Evolutionary conservation across 2,797 vertebrate genomes (phyloP).

Genomic region (Aulostomus chinensis): DNA sequence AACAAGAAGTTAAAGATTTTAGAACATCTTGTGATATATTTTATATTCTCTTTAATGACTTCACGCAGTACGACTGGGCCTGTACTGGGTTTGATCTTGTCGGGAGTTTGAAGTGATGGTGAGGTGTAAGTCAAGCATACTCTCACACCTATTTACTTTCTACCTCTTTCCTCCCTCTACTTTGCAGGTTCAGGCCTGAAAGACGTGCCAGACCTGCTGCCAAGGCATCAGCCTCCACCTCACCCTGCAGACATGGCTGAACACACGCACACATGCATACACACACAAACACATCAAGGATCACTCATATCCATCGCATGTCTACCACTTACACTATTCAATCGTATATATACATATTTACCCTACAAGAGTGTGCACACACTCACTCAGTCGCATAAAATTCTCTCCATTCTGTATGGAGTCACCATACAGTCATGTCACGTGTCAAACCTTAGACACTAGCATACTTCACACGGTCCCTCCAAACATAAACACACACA

Average conservation of each 20-base stretch:
- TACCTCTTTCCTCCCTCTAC: conserved; percentile 34
- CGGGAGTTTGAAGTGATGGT: conserved; percentile 35
- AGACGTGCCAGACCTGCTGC: conserved; percentile 85
- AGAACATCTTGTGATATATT: too few relatives aligned
- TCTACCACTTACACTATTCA: too few relatives aligned
- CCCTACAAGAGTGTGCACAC: too few relatives aligned
- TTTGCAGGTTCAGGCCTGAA: conserved; percentile 83
- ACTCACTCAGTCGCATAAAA: too few relatives aligned
- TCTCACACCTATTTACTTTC: conserved; percentile 58
- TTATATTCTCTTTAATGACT: too few relatives aligned
- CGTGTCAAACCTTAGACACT: conserved; percentile 28
- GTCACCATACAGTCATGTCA: conserved; percentile 15
- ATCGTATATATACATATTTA: too few relatives aligned
- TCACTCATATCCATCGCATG: neutral
- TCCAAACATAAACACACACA: conserved; percentile 53
- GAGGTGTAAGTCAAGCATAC: conserved; percentile 40
- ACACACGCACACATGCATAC: conserved; percentile 38
- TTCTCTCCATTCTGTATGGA: conserved; percentile 16
- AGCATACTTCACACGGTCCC: conserved; percentile 57
- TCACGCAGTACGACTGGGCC: neutral
- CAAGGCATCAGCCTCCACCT: conserved; percentile 81
- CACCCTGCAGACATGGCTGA: conserved; percentile 82
- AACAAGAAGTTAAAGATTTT: conserved; percentile 2
- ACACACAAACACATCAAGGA: conserved; percentile 9
- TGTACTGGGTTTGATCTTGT: conserved; percentile 15